Base-by-base conservation (phyloP, 2,888 invertebrate genomes). In the Pterostichus niger region DNA sequence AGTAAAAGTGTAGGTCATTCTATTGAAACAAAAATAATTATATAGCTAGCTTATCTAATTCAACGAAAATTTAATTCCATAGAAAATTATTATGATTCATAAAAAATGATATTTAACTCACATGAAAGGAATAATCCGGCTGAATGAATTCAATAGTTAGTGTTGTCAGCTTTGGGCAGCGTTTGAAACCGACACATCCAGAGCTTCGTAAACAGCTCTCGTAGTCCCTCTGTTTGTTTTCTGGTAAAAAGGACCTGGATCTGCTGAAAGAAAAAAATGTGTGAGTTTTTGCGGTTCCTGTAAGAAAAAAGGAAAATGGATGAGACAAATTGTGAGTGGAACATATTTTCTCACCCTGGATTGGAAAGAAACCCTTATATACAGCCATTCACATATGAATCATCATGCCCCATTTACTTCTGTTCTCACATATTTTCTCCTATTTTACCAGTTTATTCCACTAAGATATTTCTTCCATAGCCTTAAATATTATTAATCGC, bases 401-500 rank as follows among this genome's bases (percentile, higher is more conserved):
- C 73, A 82, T 54, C 82, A 82, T 82, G 73, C 73, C 35, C 75
- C 82, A 82, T 82, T 82, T 82, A 73, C 52, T 75, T 73, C 71
- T 82, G 40, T 46, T 59, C 75, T 24, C 75, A 75, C 75, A 82
- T 73, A 75, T 82, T 75, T 82, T 59, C 49, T 54, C 13, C 75
- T 75, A 75, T 52, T 75, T 75, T 75, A 52, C 75, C 52, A 33
- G 75, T 52, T 75, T 75, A 49, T 52, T n/a, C 52, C 52, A 13
- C 13, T 46, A 33, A 31, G 24, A 75, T 52, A 75, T 75, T 52
- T 73, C 73, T 71, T 71, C 17, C 44, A 44, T 44, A 17, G 68
- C 68, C 68, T 17, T 71, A 71, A 71, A 71, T 71, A 71, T 24
- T 71, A 71, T 71, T 71, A 71, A 71, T 71, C 44, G 68, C 1